Evolutionary conservation across 2,797 vertebrate genomes (phyloP), one percentile per base, ranked within the genome.

Genomic region (Champsocephalus esox): DNA sequence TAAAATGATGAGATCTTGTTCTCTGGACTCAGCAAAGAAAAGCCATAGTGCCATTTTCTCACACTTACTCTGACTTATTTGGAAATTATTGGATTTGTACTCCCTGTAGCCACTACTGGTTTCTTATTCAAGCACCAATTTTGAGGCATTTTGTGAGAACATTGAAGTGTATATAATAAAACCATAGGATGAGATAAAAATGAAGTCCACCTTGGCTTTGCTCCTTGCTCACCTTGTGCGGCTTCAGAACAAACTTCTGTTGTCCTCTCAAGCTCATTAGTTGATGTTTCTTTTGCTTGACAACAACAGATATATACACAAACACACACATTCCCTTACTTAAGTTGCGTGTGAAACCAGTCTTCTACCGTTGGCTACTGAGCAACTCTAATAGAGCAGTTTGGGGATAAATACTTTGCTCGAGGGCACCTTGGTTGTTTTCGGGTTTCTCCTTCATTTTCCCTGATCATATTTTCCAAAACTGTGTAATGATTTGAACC

Each of bases 381-480:
- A 90, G 79, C 62, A 77, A 76, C 70, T 84, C 73, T 84, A 87
- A 74, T 86, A 80, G 78, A 82, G 77, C 74, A 84, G 75, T 88
- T 84, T 81, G n/a, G 43, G 81, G 80, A 88, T 88, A 89, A 87
- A 88, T 79, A 75, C 82, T 82, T 91, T 80, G 82, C 85, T 84
- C 48, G 50, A 83, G 83, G 87, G 84, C 81, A 86, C 86, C 80
- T 85, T 84, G 80, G 80, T 81, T 82, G 72, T 88, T 91, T 89
- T 88, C 24, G 77, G 73, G 74, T 75, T 86, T 82, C 77, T 85
- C 57, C 73, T 73, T 82, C 45, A 77, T 83, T 91, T 89, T 82
- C 66, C 80, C 63, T 75, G 44, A 88, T 92, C 85, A 91, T 84
- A 88, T 91, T 91, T 93, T 91, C 89, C 89, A 80, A 87, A 85